A percentile compares a stretch with the other conserved stretches of the same genome.
Conservation (phyloP, 1,140 invertebrate genomes). For the Achatina immaculata region DNA sequence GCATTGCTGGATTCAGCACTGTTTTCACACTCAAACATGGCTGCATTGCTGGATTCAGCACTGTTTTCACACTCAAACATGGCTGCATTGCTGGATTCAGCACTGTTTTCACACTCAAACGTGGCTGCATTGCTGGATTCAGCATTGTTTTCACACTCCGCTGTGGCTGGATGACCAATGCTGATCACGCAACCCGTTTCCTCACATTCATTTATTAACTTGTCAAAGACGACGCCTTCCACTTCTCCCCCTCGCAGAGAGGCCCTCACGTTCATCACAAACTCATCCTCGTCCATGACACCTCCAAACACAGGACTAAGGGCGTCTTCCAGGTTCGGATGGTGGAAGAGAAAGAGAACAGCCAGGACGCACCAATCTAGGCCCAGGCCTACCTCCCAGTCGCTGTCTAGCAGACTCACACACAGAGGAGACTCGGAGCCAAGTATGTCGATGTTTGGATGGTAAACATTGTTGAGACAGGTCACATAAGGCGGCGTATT, state of each 20-base stretch:
- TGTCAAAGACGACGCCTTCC: slow-evolving; percentile 26
- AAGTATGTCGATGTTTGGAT: slow-evolving; percentile 29
- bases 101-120: too few species aligned
- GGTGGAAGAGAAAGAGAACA: slow-evolving; percentile 29
- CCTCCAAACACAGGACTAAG: slow-evolving; percentile 13
- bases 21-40: too few species aligned
- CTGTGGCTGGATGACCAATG: too few species aligned
- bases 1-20: too few species aligned
- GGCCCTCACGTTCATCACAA: slow-evolving; percentile 17
- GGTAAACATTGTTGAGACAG: slow-evolving; percentile 29
- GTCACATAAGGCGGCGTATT: not conserved
- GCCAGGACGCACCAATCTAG: slow-evolving; percentile 32
- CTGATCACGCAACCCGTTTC: too few species aligned
- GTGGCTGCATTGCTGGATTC: too few species aligned
- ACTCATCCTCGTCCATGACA: not conserved
- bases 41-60: too few species aligned
- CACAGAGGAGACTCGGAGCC: not conserved
- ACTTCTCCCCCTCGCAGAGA: slow-evolving; percentile 18
- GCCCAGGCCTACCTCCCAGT: slow-evolving; percentile 30
- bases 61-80: too few species aligned
- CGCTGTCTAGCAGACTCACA: slow-evolving; percentile 26
- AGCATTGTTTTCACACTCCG: too few species aligned
- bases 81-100: too few species aligned
- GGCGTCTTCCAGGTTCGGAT: slow-evolving; percentile 31
- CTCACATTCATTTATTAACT: not conserved